Evolutionary conservation across 2,888 invertebrate species (phyloP).

Genomic region (Calliscelio sp.): DNA sequence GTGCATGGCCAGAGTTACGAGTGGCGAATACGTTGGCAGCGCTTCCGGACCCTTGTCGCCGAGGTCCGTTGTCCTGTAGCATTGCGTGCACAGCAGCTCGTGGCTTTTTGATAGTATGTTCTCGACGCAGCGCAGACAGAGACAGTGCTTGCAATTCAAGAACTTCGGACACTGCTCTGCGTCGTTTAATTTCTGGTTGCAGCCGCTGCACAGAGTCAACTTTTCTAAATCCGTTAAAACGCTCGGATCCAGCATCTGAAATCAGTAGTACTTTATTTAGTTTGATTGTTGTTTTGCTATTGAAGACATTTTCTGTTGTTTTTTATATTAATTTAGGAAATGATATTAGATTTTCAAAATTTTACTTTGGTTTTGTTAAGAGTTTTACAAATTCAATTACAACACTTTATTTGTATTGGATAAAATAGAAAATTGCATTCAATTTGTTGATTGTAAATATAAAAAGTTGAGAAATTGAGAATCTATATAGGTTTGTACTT

Average conservation of each 20-base stretch:
- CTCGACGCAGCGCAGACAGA: slow-evolving; percentile 91
- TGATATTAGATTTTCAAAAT: too few relatives aligned
- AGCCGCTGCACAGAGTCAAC: slow-evolving; percentile 91
- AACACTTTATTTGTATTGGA: too few relatives aligned
- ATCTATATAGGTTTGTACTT: too few relatives aligned
- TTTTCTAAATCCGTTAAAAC: slow-evolving; percentile 90
- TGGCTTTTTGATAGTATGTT: slow-evolving; percentile 89
- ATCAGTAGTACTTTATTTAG: slow-evolving; percentile 40
- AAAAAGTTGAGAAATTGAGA: too few relatives aligned
- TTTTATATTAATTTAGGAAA: too few relatives aligned
- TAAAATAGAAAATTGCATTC: too few relatives aligned
- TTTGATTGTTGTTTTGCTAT: too few relatives aligned
- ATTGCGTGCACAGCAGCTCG: slow-evolving; percentile 90
- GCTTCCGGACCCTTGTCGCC: slow-evolving; percentile 90
- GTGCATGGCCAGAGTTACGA: slow-evolving; percentile 89
- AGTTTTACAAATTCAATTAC: too few relatives aligned
- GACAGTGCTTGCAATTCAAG: slow-evolving; percentile 92
- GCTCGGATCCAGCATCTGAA: slow-evolving; percentile 88
- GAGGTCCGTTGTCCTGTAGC: slow-evolving; percentile 91
- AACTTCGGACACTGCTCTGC: slow-evolving; percentile 91
- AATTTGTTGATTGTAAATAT: too few relatives aligned
- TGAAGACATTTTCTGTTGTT: too few relatives aligned
- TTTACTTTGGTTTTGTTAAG: too few relatives aligned
- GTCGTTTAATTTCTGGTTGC: slow-evolving; percentile 92
- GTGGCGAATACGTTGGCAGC: slow-evolving; percentile 90